Conservation (phyloP, 2,888 invertebrate genomes). For the Brenthis daphne region DNA sequence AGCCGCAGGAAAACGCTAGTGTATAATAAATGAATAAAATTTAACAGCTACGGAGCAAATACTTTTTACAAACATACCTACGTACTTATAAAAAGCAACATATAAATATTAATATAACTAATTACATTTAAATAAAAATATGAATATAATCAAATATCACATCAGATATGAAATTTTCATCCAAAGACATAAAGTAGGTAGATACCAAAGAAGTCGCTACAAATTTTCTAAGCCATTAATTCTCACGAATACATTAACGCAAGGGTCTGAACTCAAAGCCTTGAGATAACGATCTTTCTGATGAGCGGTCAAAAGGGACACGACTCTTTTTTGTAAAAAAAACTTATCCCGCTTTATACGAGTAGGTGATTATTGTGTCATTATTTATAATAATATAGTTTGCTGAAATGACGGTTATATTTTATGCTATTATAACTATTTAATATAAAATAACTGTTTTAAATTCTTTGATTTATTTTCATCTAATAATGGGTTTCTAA, state of each 20-base stretch:
- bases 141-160: not conserved
- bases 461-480: not conserved
- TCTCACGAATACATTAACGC: constrained; percentile 37
- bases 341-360: constrained; percentile 17
- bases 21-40: too few species aligned
- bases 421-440: constrained; percentile 27
- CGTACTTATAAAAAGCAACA: not conserved
- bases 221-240: constrained; percentile 49
- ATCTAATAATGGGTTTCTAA: not conserved
- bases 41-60: too few species aligned
- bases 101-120: not conserved
- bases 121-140: constrained; percentile 7
- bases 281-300: constrained; percentile 38
- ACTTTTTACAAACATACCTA: too few species aligned
- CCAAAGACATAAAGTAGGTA: constrained; percentile 43
- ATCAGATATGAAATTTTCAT: constrained; percentile 14
- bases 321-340: constrained; percentile 29
- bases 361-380: constrained; percentile 17
- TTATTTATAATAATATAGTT: constrained; percentile 24
- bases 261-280: constrained; percentile 19
- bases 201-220: constrained; percentile 59
- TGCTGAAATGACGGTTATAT: constrained; percentile 12
- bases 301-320: constrained; percentile 36
- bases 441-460: not conserved
- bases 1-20: too few species aligned